Evolutionary conservation across 64 coral and sea anemone genomes (phyloP).

Genomic region (Porites lutea): DNA sequence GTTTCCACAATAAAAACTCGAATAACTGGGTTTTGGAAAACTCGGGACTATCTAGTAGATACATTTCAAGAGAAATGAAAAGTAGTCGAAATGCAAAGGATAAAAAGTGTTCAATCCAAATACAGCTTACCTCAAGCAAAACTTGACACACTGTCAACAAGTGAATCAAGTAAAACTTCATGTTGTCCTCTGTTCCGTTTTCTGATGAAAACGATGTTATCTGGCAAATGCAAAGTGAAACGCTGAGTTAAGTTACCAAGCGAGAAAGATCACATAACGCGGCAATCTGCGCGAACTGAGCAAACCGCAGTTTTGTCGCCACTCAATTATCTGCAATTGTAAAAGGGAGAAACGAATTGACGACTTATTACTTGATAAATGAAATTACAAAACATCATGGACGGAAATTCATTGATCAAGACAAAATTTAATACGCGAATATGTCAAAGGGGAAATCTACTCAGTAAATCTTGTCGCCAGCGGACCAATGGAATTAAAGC

Average conservation of each 20-base stretch:
- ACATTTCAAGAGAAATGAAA: neutral
- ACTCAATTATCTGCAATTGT: constrained; percentile 46
- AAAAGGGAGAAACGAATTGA: constrained; percentile 11
- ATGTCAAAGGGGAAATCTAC: neutral
- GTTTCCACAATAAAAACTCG: too few species aligned
- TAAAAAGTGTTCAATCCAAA: neutral
- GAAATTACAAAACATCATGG: constrained; percentile 7
- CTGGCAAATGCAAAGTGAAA: neutral
- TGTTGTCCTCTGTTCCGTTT: neutral
- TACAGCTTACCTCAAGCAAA: neutral
- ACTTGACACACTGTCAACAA: neutral
- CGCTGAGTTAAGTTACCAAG: neutral
- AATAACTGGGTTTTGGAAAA: neutral
- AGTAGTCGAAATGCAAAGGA: neutral
- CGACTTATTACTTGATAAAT: constrained; percentile 40
- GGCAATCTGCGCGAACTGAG: neutral
- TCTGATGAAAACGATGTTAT: neutral
- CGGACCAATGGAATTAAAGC: neutral
- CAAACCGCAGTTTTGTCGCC: neutral
- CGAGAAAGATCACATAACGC: neutral
- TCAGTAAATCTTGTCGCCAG: neutral
- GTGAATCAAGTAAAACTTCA: neutral
- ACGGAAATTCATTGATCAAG: constrained; percentile 25
- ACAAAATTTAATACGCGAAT: constrained; percentile 11
- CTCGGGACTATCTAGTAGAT: neutral